Base-by-base conservation (phyloP, 2,113 vertebrate species). In the Cyphotilapia sp. region DNA sequence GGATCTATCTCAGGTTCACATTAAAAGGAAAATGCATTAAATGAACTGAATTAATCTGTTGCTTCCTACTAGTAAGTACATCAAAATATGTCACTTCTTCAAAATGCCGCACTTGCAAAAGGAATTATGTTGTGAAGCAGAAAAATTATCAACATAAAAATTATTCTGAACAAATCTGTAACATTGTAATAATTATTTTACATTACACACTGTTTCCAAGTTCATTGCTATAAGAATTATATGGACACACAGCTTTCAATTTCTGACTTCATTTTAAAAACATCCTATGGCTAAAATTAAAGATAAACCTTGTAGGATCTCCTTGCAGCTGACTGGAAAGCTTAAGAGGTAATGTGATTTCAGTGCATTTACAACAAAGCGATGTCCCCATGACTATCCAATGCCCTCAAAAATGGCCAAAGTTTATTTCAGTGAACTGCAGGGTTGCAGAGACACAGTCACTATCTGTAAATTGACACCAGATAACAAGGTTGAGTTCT, bases 391-490 rank as follows among this genome's bases (percentile, higher is more conserved):
- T 76, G 40, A 47, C 40, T 27, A 47, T 45, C 14, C 40, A 27
- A 1, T 17, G 69, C 40, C 22, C 4, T 27, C 40, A 45, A 76
- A 45, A 3, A 76, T 17, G 69, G 4, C 69, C 40, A 4, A 27
- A 78, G 82, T 38, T 27, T 17, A 31, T 87, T 66, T 40, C 53
- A 78, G 33, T 4, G 35, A 76, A 27, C 47, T 42, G 42, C 49
- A 59, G 86, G 84, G 29, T 66, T 56, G 91, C 86, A 92, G 88
- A 84, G 90, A 24, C 4, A 76, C 69, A 76, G 91, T 92, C 63
- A 92, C 45, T 1, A 71, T 45, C 86, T 56, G 86, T 69, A 88
- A 91, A 86, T 49, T 63, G 84, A 91, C 22, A n/a, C 86, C 61
- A 83, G 82, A 88, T 54, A 33, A 49, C 53, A 31, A 87, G 74